Evolutionary conservation across 2,888 invertebrate species (phyloP).

Genomic region (Mesorhabditis spiculigera): DNA sequence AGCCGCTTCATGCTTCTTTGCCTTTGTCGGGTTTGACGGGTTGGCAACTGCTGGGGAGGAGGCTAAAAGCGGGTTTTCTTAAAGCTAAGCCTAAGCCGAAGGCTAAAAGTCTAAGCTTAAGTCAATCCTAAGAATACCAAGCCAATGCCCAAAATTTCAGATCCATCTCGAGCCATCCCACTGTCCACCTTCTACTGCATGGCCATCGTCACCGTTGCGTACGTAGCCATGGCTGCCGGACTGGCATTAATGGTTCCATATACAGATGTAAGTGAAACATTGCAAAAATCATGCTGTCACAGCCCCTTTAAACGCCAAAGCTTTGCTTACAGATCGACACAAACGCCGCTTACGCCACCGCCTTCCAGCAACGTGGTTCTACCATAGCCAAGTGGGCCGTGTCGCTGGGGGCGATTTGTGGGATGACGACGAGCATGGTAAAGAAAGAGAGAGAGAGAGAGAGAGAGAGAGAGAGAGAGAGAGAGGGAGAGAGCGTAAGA

Average conservation of each 20-base stretch:
- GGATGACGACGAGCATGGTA: constrained; percentile 6
- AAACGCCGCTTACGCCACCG: neutral
- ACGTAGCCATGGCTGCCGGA: constrained; percentile 12
- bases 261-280: constrained; percentile 6
- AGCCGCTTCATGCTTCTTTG: constrained; percentile 34
- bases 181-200: constrained; percentile 13
- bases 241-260: constrained; percentile 15
- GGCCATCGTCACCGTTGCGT: constrained; percentile 11
- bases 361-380: constrained; percentile 3
- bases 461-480: neutral
- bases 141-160: constrained; percentile 8
- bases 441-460: neutral
- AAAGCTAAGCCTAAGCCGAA: too few species aligned
- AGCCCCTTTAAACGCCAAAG: neutral
- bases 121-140: neutral
- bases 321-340: neutral
- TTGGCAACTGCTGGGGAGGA: constrained; percentile 36
- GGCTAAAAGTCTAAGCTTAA: neutral
- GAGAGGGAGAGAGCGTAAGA: neutral
- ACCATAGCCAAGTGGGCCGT: constrained; percentile 5
- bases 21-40: constrained; percentile 36
- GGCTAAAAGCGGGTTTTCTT: constrained; percentile 21
- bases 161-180: constrained; percentile 13
- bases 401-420: constrained; percentile 2
- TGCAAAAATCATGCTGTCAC: neutral